Evolutionary conservation across 2,113 vertebrate species (phyloP).

Genomic region (Eptatretus burgeri): DNA sequence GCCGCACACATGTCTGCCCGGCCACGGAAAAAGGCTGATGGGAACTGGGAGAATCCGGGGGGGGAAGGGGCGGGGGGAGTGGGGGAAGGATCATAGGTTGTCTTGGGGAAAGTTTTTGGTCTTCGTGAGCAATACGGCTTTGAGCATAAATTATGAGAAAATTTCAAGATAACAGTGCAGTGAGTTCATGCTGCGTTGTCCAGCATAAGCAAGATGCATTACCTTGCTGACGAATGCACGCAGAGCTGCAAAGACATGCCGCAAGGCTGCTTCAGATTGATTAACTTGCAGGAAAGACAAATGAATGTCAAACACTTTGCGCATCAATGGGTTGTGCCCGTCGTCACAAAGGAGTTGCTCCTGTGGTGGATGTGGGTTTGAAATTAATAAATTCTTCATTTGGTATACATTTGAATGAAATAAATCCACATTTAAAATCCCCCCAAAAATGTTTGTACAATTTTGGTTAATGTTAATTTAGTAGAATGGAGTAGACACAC

Average conservation of each 20-base stretch:
- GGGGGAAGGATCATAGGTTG: neutral
- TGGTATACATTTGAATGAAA: too few relatives aligned
- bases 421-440: too few relatives aligned
- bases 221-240: slow-evolving; percentile 86
- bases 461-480: too few relatives aligned
- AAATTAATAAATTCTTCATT: too few relatives aligned
- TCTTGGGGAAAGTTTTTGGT: too few relatives aligned
- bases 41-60: slow-evolving; percentile 30
- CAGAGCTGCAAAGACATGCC: slow-evolving; percentile 67
- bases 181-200: neutral
- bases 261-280: slow-evolving; percentile 70
- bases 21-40: slow-evolving; percentile 76
- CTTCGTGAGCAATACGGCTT: too few relatives aligned
- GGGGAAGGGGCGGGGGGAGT: neutral
- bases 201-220: neutral
- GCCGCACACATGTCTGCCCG: slow-evolving; percentile 84
- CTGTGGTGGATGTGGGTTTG: slow-evolving; percentile 17
- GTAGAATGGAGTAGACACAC: too few relatives aligned
- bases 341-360: slow-evolving; percentile 63
- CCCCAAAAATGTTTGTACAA: too few relatives aligned
- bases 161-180: neutral
- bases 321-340: slow-evolving; percentile 85
- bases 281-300: slow-evolving; percentile 84
- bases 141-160: too few relatives aligned
- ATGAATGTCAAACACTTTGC: slow-evolving; percentile 85